phyloP scores from a whole-genome alignment of 2,888 invertebrate species.

The Dendrolimus pini region DNA sequence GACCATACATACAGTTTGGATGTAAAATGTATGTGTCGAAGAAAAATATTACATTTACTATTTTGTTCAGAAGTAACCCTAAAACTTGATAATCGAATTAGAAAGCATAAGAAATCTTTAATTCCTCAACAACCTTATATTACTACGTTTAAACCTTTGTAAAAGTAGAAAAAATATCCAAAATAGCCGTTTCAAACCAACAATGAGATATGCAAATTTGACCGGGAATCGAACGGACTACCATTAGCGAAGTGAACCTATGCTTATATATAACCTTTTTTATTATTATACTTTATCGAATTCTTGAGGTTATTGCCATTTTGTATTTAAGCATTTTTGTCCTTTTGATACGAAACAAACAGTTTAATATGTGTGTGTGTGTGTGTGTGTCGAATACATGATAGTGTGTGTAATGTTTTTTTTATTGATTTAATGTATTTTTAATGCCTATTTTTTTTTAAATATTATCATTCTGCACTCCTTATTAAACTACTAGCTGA shows the following conservation, averaged over 20 bases:
- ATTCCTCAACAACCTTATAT: slow-evolving; percentile 34
- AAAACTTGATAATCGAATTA: slow-evolving; percentile 29
- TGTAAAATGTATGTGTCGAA: too few relatives aligned
- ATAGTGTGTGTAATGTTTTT: too few relatives aligned
- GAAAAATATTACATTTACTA: too few relatives aligned
- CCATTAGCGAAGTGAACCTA: slow-evolving; percentile 35
- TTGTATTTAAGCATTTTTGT: neutral
- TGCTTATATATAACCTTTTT: slow-evolving; percentile 32
- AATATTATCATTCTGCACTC: too few relatives aligned
- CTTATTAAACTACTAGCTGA: too few relatives aligned
- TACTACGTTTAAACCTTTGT: slow-evolving; percentile 18
- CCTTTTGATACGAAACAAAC: too few relatives aligned
- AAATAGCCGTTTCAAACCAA: slow-evolving; percentile 56
- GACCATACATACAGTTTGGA: too few relatives aligned
- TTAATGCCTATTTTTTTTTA: too few relatives aligned
- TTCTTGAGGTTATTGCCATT: neutral
- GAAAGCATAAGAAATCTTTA: slow-evolving; percentile 54
- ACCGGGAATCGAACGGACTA: slow-evolving; percentile 38
- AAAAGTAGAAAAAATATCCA: slow-evolving; percentile 26
- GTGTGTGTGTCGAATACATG: too few relatives aligned
- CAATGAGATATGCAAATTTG: slow-evolving; percentile 71
- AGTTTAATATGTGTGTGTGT: too few relatives aligned
- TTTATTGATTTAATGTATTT: too few relatives aligned
- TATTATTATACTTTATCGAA: slow-evolving; percentile 3
- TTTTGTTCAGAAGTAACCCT: slow-evolving; percentile 10